These are phyloP conservation scores for Hyperoplus immaculatus DNA, from an alignment of 2,797 vertebrate genomes.

Conservation along the genomic window DNA sequence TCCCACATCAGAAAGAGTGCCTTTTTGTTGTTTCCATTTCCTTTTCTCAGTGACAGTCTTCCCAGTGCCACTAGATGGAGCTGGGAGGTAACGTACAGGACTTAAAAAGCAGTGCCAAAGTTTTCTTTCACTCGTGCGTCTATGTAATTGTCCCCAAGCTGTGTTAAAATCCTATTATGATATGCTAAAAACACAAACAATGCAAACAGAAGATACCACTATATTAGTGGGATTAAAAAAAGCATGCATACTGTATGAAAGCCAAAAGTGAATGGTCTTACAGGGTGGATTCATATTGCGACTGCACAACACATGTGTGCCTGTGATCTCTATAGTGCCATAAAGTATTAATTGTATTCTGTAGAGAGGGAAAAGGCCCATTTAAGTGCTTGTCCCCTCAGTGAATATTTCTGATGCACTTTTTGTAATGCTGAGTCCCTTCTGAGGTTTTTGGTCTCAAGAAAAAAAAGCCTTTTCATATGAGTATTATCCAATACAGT, in stretches of 20 bases:
- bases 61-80: slow-evolving; percentile 60
- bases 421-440: slow-evolving; percentile 64
- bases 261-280: slow-evolving; percentile 30
- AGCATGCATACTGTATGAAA: slow-evolving; percentile 34
- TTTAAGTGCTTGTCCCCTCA: slow-evolving; percentile 47
- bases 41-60: slow-evolving; percentile 11
- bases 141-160: slow-evolving; percentile 36
- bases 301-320: slow-evolving; percentile 44
- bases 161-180: slow-evolving; percentile 18
- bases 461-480: slow-evolving; percentile 36
- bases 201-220: slow-evolving; percentile 74
- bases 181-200: slow-evolving; percentile 77
- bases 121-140: slow-evolving; percentile 30
- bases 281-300: slow-evolving; percentile 36
- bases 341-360: slow-evolving; percentile 81
- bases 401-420: slow-evolving; percentile 73
- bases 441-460: slow-evolving; percentile 41
- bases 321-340: slow-evolving; percentile 68
- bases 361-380: slow-evolving; percentile 26
- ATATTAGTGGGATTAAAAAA: slow-evolving; percentile 32
- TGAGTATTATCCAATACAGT: slow-evolving; percentile 7
- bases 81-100: slow-evolving; percentile 37
- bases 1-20: slow-evolving; percentile 21
- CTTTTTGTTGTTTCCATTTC: slow-evolving; percentile 28
- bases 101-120: slow-evolving; percentile 44